Evolutionary conservation across 2,797 vertebrate species (phyloP).

Genomic region (Pseudochromis fuscus): DNA sequence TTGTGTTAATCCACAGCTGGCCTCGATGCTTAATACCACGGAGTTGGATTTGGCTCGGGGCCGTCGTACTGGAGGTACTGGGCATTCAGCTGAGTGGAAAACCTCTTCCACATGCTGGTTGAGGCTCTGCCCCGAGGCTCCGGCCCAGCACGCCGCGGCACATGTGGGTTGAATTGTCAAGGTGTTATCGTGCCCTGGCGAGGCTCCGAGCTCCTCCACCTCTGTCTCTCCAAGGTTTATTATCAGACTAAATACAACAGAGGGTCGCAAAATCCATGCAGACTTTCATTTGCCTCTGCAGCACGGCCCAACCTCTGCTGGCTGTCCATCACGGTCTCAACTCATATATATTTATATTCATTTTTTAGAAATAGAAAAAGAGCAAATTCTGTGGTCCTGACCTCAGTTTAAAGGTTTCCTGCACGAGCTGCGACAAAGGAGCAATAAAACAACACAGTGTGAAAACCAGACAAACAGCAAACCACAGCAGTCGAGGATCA

Average conservation of each 20-base stretch:
- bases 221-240: slow-evolving; percentile 72
- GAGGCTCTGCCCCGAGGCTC: slow-evolving; percentile 73
- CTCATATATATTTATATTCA: slow-evolving; percentile 11
- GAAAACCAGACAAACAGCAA: not conserved
- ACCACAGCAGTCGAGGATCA: not conserved
- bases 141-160: slow-evolving; percentile 67
- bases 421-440: slow-evolving; percentile 1
- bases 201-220: slow-evolving; percentile 61
- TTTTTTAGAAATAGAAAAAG: not conserved
- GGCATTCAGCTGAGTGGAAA: slow-evolving; percentile 80
- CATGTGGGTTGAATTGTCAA: slow-evolving; percentile 86
- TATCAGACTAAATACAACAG: slow-evolving; percentile 74
- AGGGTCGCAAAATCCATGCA: slow-evolving; percentile 25
- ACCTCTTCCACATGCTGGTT: slow-evolving; percentile 81
- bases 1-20: slow-evolving; percentile 84
- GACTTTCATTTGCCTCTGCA: slow-evolving; percentile 13
- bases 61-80: slow-evolving; percentile 58
- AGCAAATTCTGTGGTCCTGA: not conserved
- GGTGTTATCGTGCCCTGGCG: slow-evolving; percentile 78
- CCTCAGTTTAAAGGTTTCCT: not conserved
- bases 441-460: not conserved
- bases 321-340: slow-evolving; percentile 31
- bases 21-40: slow-evolving; percentile 68
- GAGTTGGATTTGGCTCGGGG: slow-evolving; percentile 67
- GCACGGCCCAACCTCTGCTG: slow-evolving; percentile 12